Percentiles rank a stretch among this genome's conserved stretches.
Evolutionary conservation across 1,140 invertebrate species (phyloP).

Genomic region (Leptinotarsa undecemlineata): DNA sequence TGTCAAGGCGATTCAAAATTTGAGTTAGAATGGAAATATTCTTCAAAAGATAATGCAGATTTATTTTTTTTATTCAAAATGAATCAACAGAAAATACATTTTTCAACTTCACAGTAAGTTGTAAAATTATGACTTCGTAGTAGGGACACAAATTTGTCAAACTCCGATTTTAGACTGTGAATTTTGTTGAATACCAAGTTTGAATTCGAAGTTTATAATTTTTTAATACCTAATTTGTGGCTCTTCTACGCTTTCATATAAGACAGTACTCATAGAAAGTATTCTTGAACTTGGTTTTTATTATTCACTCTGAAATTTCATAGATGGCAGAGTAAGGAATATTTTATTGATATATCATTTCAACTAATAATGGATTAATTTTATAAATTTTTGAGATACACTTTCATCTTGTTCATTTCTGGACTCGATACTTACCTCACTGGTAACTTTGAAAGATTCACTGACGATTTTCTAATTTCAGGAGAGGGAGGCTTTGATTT

Average conservation of each 20-base stretch:
- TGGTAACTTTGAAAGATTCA: conserved; percentile 19
- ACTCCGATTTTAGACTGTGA: too few relatives aligned
- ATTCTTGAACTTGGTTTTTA: background rate
- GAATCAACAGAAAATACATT: background rate
- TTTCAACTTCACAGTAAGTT: background rate
- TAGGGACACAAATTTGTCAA: too few relatives aligned
- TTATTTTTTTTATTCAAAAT: background rate
- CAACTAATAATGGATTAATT: background rate
- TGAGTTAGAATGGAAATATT: background rate
- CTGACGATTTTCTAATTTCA: background rate
- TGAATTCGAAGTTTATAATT: too few relatives aligned
- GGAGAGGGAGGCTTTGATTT: background rate
- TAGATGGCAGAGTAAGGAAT: background rate
- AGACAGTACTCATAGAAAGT: too few relatives aligned
- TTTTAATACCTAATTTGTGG: too few relatives aligned
- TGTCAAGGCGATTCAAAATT: background rate
- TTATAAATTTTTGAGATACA: background rate
- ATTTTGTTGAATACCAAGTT: too few relatives aligned
- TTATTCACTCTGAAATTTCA: background rate
- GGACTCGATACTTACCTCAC: conserved; percentile 2
- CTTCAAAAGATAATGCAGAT: too few relatives aligned
- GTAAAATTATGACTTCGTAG: too few relatives aligned
- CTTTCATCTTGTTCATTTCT: too few relatives aligned
- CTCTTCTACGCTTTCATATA: too few relatives aligned
- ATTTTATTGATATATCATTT: background rate